Conservation (phyloP, 2,888 invertebrate genomes). For the Lumbricus terrestris region DNA sequence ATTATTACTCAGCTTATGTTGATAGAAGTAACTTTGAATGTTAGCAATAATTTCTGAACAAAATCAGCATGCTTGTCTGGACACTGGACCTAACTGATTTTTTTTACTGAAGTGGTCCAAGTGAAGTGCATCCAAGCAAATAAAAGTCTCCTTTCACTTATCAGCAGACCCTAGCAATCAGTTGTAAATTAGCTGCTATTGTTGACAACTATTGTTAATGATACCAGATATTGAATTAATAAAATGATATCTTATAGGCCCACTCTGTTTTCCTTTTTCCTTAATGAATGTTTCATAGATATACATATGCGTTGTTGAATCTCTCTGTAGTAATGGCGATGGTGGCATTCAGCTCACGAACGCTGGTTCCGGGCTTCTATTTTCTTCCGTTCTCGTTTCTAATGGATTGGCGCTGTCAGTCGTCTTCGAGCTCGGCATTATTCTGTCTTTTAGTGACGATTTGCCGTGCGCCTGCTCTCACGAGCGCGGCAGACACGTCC, state of each 20-base stretch:
- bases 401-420: background rate
- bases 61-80: background rate
- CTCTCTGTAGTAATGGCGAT: background rate
- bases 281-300: background rate
- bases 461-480: background rate
- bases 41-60: background rate
- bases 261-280: background rate
- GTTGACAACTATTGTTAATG: no score
- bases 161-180: background rate
- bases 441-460: constrained; percentile 3
- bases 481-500: background rate
- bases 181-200: background rate
- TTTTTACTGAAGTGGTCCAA: background rate
- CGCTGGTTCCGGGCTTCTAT: background rate
- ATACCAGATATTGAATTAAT: background rate
- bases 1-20: background rate
- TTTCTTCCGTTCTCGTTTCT: background rate
- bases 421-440: background rate
- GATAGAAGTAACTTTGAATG: background rate
- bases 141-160: background rate
- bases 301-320: background rate
- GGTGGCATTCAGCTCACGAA: background rate
- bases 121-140: background rate
- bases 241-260: background rate
- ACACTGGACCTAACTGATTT: background rate